phyloP scores from a whole-genome alignment of 2,888 invertebrate genomes.

The Amphipyra berbera region DNA sequence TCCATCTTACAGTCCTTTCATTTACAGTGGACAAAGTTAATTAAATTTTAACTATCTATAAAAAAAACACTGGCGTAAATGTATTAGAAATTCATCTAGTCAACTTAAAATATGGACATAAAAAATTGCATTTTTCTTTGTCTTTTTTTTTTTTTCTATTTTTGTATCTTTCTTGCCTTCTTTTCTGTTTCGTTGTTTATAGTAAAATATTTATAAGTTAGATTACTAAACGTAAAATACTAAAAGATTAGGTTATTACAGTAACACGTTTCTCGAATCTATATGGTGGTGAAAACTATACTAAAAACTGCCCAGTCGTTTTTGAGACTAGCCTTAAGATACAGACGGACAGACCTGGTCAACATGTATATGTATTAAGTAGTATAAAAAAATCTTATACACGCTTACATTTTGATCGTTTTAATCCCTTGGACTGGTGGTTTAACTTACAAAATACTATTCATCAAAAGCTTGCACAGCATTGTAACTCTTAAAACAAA shows the following conservation, averaged over 20 bases:
- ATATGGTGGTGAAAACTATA: constrained; percentile 5
- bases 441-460: no score
- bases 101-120: background rate
- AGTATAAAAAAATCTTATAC: background rate
- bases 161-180: background rate
- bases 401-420: no score
- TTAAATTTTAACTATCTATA: background rate
- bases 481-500: no score
- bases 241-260: constrained; percentile 8
- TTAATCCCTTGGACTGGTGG: no score
- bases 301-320: constrained; percentile 7
- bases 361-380: constrained; percentile 9
- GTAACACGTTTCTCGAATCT: constrained; percentile 27
- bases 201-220: background rate
- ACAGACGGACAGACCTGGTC: constrained; percentile 34
- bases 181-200: background rate
- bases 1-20: constrained; percentile 7
- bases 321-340: constrained; percentile 4
- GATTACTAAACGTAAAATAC: no score
- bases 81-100: constrained; percentile 1
- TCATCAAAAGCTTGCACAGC: no score
- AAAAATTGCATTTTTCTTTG: no score
- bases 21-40: constrained; percentile 11
- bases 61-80: background rate
- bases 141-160: background rate